Evolutionary conservation across 2,113 vertebrate species (phyloP), one percentile per base, ranked within the genome.

Genomic region (Pimephales promelas): DNA sequence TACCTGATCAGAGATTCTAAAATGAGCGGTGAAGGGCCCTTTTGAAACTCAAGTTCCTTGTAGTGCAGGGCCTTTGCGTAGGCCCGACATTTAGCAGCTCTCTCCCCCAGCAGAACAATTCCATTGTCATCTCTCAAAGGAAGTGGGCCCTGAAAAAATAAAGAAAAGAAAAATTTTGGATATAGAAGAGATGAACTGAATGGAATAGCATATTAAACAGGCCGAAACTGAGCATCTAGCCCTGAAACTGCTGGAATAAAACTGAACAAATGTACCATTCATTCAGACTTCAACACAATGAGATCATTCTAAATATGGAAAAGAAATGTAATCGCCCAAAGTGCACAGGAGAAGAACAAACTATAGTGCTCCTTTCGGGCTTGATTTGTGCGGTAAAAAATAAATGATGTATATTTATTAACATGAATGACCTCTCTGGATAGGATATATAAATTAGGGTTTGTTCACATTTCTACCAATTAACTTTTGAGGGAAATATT

Each of bases 1-100:
- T 97, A 99, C 98, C 98, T 99, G 95, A 99, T 99, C 4, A 99
- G 97, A 59, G 97, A 97, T 89, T 99, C 98, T 0, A 99, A 92
- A 83, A 99, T 99, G 79, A 97, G 97, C 0, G 98, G 97, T 2
- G 95, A 96, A 8, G 97, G 93, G 0, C 98, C 98, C 77, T 99
- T 99, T 89, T 99, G 98, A 90, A 99, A 99, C 91, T 99, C 98
- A 92, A 99, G 94, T 84, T 99, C 98, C 90, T 99, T 99, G 93
- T 99, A 99, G 93, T 99, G 98, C 9, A 99, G 92, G 1, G 98
- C 98, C 77, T 99, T 99, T 89, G 98, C 98, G 0, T 99, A 99
- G 0, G 98, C 98, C 24, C 98, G 95, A 85, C 98, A 99, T 88
- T 99, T 99, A 66, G 98, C 96, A 26, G 98, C 98, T 89, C 98